These are phyloP conservation scores for Mesoligia furuncula DNA, from an alignment of 2,888 invertebrate genomes.

Conservation along the genomic window DNA sequence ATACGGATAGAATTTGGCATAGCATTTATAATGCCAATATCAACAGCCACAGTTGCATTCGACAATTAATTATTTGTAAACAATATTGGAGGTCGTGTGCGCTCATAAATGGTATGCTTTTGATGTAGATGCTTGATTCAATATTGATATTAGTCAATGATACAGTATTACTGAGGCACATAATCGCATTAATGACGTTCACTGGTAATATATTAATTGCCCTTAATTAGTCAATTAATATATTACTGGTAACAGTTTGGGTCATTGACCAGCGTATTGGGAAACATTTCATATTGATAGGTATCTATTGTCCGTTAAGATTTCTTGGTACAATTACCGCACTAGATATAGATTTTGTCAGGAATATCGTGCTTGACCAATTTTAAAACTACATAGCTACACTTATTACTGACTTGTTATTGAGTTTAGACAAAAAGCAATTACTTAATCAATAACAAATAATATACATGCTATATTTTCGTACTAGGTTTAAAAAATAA, in stretches of 20 bases:
- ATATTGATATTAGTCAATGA: slow-evolving; percentile 73
- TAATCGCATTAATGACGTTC: slow-evolving; percentile 57
- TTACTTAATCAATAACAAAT: neutral
- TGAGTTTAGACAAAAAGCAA: neutral
- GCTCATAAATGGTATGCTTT: slow-evolving; percentile 79
- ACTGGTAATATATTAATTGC: slow-evolving; percentile 60
- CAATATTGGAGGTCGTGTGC: slow-evolving; percentile 81
- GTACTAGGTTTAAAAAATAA: neutral
- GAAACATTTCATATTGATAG: slow-evolving; percentile 19
- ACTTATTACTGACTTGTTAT: neutral
- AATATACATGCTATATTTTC: neutral
- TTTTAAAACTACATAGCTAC: neutral
- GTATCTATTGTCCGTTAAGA: neutral
- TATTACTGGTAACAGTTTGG: slow-evolving; percentile 32
- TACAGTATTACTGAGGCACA: slow-evolving; percentile 56
- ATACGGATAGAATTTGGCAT: slow-evolving; percentile 80
- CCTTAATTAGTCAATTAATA: slow-evolving; percentile 52
- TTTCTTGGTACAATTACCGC: neutral
- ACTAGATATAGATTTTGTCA: too few relatives aligned
- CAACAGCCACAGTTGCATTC: slow-evolving; percentile 87
- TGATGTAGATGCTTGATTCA: slow-evolving; percentile 69
- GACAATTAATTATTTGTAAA: slow-evolving; percentile 90
- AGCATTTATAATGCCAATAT: slow-evolving; percentile 88
- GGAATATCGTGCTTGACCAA: neutral
- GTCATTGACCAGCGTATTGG: slow-evolving; percentile 46